Conservation (phyloP, 1,140 invertebrate genomes). For the Pteromalus puparum region DNA sequence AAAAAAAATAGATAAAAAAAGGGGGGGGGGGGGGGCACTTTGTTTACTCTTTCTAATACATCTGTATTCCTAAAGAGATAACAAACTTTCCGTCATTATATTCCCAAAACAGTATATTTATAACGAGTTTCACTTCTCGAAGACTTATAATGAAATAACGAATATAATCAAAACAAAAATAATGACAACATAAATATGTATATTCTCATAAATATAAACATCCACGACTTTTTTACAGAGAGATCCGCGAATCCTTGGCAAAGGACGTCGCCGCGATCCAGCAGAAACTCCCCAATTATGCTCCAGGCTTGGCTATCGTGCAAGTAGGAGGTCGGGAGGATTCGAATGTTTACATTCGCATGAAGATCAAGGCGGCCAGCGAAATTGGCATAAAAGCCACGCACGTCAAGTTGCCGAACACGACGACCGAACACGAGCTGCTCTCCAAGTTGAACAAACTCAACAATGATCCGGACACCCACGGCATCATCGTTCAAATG, state of each 20-base stretch:
- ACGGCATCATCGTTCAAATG: slow-evolving; percentile 99
- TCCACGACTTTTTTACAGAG: slow-evolving; percentile 76
- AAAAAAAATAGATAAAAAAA: too few relatives aligned
- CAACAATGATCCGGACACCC: slow-evolving; percentile 89
- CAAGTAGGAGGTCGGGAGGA: slow-evolving; percentile 96
- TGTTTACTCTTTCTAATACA: too few relatives aligned
- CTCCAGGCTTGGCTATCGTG: slow-evolving; percentile 87
- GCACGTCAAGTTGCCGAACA: slow-evolving; percentile 88
- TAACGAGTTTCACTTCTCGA: too few relatives aligned
- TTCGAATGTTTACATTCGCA: slow-evolving; percentile 99
- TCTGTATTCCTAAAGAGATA: too few relatives aligned
- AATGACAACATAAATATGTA: too few relatives aligned
- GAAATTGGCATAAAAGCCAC: slow-evolving; percentile 92
- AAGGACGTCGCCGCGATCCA: slow-evolving; percentile 81
- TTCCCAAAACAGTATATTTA: neutral
- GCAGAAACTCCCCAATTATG: slow-evolving; percentile 78
- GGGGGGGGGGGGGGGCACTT: too few relatives aligned
- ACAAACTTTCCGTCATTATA: neutral
- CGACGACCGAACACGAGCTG: slow-evolving; percentile 89
- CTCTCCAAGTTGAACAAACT: slow-evolving; percentile 84
- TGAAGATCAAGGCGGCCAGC: slow-evolving; percentile 95
- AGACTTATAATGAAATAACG: too few relatives aligned
- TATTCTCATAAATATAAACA: too few relatives aligned
- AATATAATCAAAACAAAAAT: too few relatives aligned
- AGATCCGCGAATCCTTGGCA: slow-evolving; percentile 83